phyloP scores from a whole-genome alignment of 2,797 vertebrate species.

The Pampus argenteus region DNA sequence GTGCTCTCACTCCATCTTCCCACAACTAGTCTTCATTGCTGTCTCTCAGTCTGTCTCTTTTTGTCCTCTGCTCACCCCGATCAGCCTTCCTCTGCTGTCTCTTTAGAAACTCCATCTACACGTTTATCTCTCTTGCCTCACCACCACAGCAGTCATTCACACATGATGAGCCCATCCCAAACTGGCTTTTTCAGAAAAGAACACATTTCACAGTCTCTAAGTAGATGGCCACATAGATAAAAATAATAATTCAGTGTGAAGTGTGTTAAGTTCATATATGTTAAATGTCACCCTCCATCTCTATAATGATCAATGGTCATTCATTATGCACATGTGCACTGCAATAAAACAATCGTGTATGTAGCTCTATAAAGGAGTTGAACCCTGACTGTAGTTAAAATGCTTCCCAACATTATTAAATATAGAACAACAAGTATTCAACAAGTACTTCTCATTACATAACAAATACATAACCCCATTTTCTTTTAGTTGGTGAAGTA shows the following conservation, averaged over 20 bases:
- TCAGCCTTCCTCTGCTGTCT: slow-evolving; percentile 4
- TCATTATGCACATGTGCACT: background rate
- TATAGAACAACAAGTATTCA: too few species aligned
- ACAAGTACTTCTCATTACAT: background rate
- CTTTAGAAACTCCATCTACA: slow-evolving; percentile 1
- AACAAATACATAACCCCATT: background rate
- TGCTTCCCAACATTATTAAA: too few species aligned
- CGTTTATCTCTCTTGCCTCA: background rate
- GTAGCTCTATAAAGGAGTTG: background rate
- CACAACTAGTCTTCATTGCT: slow-evolving; percentile 9
- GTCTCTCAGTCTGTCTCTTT: slow-evolving; percentile 42
- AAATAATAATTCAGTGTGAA: background rate
- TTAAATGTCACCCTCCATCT: background rate
- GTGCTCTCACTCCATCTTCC: slow-evolving; percentile 36
- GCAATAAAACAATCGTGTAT: slow-evolving; percentile 6
- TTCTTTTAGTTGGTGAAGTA: background rate
- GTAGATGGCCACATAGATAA: too few species aligned
- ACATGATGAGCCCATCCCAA: background rate
- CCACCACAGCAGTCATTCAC: background rate
- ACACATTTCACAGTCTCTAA: too few species aligned
- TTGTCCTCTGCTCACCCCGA: slow-evolving; percentile 26
- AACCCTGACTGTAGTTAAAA: background rate
- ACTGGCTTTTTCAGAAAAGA: background rate
- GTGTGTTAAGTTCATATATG: background rate
- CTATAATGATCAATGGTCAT: too few species aligned